Base-by-base conservation (phyloP, 2,113 vertebrate species). In the Cyanoliseus patagonus region DNA sequence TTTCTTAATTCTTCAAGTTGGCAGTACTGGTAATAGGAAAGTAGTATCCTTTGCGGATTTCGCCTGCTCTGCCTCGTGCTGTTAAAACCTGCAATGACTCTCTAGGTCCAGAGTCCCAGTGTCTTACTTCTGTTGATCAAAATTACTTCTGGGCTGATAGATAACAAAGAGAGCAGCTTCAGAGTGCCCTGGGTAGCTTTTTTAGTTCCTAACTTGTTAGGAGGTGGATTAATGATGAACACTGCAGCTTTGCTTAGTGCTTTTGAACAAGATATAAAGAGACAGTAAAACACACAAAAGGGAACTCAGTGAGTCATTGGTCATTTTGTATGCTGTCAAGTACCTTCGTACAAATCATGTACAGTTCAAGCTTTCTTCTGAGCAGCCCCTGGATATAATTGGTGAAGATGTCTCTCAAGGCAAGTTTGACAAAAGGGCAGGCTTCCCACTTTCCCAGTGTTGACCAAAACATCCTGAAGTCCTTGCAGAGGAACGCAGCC, bases 351-450 rank as follows among this genome's bases (percentile, higher is more conserved):
- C 81, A 95, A 97, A 95, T 97, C 61, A 62, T 23, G 18, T 88
- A 83, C 66, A 81, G 66, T 90, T 91, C 6, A 9, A 61, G 42
- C 68, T 92, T 80, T 90, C 62, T 81, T 88, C 83, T 57, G 46
- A 91, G 46, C 25, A 84, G 68, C 68, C 44, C 22, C 67, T 69
- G 55, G 59, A 42, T 92, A 39, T 96, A 96, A 96, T 81, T 92
- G 94, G 91, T 75, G 87, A 95, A 95, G 68, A 90, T 92, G 83
- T 88, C 80, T 96, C 94, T 95, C 77, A 81, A 96, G 86, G 51
- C 86, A 86, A 83, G 63, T 95, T 97, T 97, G 97, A 97, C 94
- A 94, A 95, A 98, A 97, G 95, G 97, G 82, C 94, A 97, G 57
- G 94, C 63, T 91, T 94, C 94, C 97, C 77, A 64, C 97, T 98